These are phyloP conservation scores for Plotosus lineatus DNA, from an alignment of 2,113 vertebrate species.

Conservation along the genomic window DNA sequence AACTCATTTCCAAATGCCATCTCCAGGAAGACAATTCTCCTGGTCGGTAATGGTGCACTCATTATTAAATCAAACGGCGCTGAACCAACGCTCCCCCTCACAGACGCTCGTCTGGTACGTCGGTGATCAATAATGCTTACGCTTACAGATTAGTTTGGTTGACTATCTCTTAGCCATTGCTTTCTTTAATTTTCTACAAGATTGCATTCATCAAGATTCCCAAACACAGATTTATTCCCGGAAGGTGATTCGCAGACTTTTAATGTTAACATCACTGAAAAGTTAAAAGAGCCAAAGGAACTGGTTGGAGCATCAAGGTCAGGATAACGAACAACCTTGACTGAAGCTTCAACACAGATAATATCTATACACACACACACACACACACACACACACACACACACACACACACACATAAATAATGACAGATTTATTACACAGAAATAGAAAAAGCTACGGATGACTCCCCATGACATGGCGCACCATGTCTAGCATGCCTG, in stretches of 20 bases:
- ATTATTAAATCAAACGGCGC: constrained; percentile 11
- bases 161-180: neutral
- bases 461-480: no score
- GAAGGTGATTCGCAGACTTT: neutral
- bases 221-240: neutral
- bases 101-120: neutral
- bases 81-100: neutral
- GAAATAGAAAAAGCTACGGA: neutral
- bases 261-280: constrained; percentile 11
- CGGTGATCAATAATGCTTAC: constrained; percentile 12
- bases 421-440: neutral
- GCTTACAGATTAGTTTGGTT: constrained; percentile 24
- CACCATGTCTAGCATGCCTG: neutral
- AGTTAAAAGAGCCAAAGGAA: neutral
- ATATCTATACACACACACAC: no score
- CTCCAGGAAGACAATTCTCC: neutral
- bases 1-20: constrained; percentile 13
- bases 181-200: no score
- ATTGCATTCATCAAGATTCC: neutral
- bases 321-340: neutral
- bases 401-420: no score
- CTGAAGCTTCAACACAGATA: neutral
- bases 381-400: no score
- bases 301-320: constrained; percentile 46
- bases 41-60: neutral